A percentile compares a stretch with the other conserved stretches of the same genome.
Evolutionary conservation across 1,140 invertebrate genomes (phyloP).

Genomic region (Zaprionus ghesquierei): DNA sequence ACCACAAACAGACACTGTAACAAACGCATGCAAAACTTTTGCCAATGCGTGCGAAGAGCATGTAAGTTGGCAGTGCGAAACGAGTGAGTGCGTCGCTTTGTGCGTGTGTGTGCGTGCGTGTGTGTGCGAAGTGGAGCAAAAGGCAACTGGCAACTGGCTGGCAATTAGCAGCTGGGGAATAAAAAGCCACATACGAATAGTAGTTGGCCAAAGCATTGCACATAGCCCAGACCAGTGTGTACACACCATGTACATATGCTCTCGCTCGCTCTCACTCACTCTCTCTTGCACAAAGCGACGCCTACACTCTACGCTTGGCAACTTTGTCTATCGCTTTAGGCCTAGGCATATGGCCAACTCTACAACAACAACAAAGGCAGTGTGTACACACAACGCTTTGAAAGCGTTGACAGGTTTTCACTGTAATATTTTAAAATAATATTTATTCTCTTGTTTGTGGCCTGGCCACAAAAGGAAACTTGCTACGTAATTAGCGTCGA

Average conservation of each 20-base stretch:
- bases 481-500: constrained; percentile 40
- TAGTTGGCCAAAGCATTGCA: constrained; percentile 60
- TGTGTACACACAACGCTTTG: background rate
- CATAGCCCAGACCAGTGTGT: constrained; percentile 36
- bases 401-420: constrained; percentile 48
- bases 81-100: constrained; percentile 1
- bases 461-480: constrained; percentile 4
- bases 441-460: constrained; percentile 28
- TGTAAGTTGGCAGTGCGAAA: constrained; percentile 15
- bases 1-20: background rate
- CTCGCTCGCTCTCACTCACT: background rate
- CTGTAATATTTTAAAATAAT: constrained; percentile 34
- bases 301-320: constrained; percentile 27
- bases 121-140: constrained; percentile 40
- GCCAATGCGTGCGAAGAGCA: constrained; percentile 15
- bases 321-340: constrained; percentile 21
- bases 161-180: constrained; percentile 48
- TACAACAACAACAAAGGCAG: too few relatives aligned
- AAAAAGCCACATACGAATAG: constrained; percentile 28
- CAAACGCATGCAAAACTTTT: constrained; percentile 40
- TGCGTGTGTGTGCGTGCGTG: constrained; percentile 2
- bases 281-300: background rate
- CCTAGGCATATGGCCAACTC: constrained; percentile 30
- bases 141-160: constrained; percentile 23
- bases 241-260: constrained; percentile 24